These are phyloP conservation scores for Sebastes baramenuke DNA, from an alignment of 2,797 vertebrate genomes.

Conservation along the genomic window DNA sequence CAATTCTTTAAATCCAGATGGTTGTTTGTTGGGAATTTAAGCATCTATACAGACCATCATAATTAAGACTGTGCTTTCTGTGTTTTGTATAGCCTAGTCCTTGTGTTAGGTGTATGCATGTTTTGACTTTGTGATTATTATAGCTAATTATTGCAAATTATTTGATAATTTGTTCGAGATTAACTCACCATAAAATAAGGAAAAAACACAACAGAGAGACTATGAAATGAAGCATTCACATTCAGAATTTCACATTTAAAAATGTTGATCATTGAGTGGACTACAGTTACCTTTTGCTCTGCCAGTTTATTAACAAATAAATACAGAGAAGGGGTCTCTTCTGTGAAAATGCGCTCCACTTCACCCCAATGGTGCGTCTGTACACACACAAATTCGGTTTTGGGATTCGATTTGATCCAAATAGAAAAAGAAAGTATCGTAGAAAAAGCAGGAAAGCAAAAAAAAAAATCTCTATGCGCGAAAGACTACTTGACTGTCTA, in stretches of 20 bases:
- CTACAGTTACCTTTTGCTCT: conserved; percentile 88
- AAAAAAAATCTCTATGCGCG: conserved; percentile 63
- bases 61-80: conserved; percentile 18
- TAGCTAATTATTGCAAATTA: conserved; percentile 25
- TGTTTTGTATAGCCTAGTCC: conserved; percentile 6
- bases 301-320: conserved; percentile 87
- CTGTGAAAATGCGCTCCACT: conserved; percentile 82
- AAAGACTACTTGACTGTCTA: conserved; percentile 79
- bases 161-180: conserved; percentile 24
- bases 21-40: conserved; percentile 9
- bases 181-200: conserved; percentile 63
- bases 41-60: conserved; percentile 10
- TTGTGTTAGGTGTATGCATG: conserved; percentile 36
- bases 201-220: conserved; percentile 58
- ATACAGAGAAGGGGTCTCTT: conserved; percentile 84
- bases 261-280: conserved; percentile 79
- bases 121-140: conserved; percentile 34
- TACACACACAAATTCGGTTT: conserved; percentile 82
- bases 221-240: conserved; percentile 73
- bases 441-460: conserved; percentile 75
- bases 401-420: conserved; percentile 82
- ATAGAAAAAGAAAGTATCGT: conserved; percentile 78
- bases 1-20: background rate
- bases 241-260: conserved; percentile 64
- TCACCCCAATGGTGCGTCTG: conserved; percentile 81